Evolutionary conservation across 1,140 invertebrate genomes (phyloP).

Genomic region (Eumeta japonica): DNA sequence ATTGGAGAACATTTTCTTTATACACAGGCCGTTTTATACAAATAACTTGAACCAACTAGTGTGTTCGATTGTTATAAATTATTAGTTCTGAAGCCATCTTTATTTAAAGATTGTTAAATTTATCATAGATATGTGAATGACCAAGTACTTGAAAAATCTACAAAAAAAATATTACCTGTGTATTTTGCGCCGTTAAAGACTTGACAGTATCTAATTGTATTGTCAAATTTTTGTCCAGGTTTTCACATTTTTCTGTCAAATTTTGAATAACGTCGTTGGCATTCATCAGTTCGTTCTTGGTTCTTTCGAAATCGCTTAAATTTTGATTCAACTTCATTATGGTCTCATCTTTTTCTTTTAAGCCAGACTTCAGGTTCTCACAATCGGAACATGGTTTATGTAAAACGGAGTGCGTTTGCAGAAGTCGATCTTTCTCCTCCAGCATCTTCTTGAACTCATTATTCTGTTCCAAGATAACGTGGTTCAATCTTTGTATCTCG

Average conservation of each 20-base stretch:
- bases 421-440: slow-evolving; percentile 50
- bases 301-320: slow-evolving; percentile 17
- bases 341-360: slow-evolving; percentile 47
- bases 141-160: too few relatives aligned
- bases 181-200: slow-evolving; percentile 55
- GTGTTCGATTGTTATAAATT: too few relatives aligned
- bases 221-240: slow-evolving; percentile 60
- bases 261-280: slow-evolving; percentile 22
- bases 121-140: too few relatives aligned
- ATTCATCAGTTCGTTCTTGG: slow-evolving; percentile 24
- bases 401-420: slow-evolving; percentile 32
- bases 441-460: slow-evolving; percentile 54
- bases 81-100: too few relatives aligned
- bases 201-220: slow-evolving; percentile 58
- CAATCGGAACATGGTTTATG: slow-evolving; percentile 30
- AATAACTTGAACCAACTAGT: too few relatives aligned
- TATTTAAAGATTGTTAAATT: too few relatives aligned
- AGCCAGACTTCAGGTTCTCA: slow-evolving; percentile 22
- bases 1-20: too few relatives aligned
- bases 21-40: too few relatives aligned
- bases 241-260: slow-evolving; percentile 61
- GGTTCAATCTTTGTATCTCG: slow-evolving; percentile 77
- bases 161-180: too few relatives aligned
- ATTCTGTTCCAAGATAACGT: slow-evolving; percentile 51
- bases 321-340: slow-evolving; percentile 36